A percentile compares a stretch with the other conserved stretches of the same genome.
These are phyloP conservation scores for Plemyria rubiginata DNA, from an alignment of 2,888 invertebrate species.

Conservation along the genomic window DNA sequence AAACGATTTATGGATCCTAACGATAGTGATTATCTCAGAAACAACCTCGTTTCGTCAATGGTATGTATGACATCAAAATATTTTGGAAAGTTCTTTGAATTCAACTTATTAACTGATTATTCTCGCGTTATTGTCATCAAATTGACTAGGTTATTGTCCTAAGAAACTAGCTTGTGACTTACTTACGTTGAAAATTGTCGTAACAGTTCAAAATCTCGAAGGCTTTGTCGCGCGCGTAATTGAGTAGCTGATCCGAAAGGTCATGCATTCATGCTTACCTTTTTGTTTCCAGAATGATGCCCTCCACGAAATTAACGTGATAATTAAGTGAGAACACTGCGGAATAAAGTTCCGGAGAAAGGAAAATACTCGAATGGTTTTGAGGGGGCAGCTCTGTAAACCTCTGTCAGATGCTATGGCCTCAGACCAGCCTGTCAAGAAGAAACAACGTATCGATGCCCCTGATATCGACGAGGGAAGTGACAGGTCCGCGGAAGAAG, in stretches of 20 bases:
- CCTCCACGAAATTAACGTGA: slow-evolving; percentile 48
- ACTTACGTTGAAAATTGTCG: slow-evolving; percentile 29
- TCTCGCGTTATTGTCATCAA: slow-evolving; percentile 40
- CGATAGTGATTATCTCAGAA: slow-evolving; percentile 55
- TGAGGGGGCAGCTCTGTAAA: slow-evolving; percentile 84
- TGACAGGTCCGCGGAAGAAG: slow-evolving; percentile 81
- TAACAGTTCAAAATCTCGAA: slow-evolving; percentile 51
- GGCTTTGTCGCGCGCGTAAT: slow-evolving; percentile 84
- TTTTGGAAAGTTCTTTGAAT: slow-evolving; percentile 82
- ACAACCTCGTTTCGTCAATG: slow-evolving; percentile 77
- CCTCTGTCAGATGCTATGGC: slow-evolving; percentile 87
- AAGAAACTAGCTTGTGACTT: slow-evolving; percentile 34
- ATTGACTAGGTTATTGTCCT: slow-evolving; percentile 34
- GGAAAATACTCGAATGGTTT: slow-evolving; percentile 82
- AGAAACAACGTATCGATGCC: slow-evolving; percentile 90
- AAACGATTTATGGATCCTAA: slow-evolving; percentile 68
- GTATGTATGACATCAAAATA: slow-evolving; percentile 86
- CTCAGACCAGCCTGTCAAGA: slow-evolving; percentile 93
- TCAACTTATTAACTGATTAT: slow-evolving; percentile 46
- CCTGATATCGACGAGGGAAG: slow-evolving; percentile 85
- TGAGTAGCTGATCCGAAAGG: slow-evolving; percentile 82
- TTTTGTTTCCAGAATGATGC: slow-evolving; percentile 74
- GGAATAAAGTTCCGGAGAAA: slow-evolving; percentile 34
- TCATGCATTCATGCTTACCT: slow-evolving; percentile 78
- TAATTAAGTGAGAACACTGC: slow-evolving; percentile 38